Percentiles rank a stretch among this genome's conserved stretches.
These are phyloP conservation scores for Mylabris sibirica DNA, from an alignment of 2,888 invertebrate genomes.

Conservation along the genomic window DNA sequence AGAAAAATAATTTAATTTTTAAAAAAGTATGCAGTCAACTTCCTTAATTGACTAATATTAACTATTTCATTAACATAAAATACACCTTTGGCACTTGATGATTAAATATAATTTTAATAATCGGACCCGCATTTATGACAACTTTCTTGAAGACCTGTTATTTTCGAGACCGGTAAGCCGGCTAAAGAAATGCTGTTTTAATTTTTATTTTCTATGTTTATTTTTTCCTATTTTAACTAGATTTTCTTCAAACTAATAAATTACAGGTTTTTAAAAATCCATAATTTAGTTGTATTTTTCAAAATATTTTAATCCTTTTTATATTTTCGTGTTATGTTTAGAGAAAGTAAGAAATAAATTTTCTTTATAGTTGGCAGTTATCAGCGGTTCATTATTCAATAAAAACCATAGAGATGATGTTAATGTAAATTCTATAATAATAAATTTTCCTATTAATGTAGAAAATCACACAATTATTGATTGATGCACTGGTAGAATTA, in stretches of 20 bases:
- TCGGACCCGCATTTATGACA: constrained; percentile 12
- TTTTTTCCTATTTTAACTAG: background rate
- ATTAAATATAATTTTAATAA: constrained; percentile 9
- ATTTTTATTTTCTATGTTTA: background rate
- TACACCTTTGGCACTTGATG: background rate
- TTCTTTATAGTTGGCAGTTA: constrained; percentile 9
- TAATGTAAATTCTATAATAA: background rate
- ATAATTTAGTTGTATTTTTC: constrained; percentile 8
- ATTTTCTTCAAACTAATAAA: background rate
- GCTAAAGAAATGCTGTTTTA: background rate
- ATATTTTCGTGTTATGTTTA: background rate
- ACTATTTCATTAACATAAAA: background rate
- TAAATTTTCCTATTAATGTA: background rate
- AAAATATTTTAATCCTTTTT: background rate
- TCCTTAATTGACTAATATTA: background rate
- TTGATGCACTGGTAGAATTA: background rate
- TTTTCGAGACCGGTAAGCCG: background rate
- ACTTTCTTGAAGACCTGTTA: constrained; percentile 13
- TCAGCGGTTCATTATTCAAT: constrained; percentile 11
- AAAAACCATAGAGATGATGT: background rate
- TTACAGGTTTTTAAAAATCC: background rate
- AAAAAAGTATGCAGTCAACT: background rate
- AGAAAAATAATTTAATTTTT: background rate
- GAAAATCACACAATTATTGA: background rate
- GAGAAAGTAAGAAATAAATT: background rate